Conservation (phyloP, 2,888 invertebrate species). For the Xanthia togata region DNA sequence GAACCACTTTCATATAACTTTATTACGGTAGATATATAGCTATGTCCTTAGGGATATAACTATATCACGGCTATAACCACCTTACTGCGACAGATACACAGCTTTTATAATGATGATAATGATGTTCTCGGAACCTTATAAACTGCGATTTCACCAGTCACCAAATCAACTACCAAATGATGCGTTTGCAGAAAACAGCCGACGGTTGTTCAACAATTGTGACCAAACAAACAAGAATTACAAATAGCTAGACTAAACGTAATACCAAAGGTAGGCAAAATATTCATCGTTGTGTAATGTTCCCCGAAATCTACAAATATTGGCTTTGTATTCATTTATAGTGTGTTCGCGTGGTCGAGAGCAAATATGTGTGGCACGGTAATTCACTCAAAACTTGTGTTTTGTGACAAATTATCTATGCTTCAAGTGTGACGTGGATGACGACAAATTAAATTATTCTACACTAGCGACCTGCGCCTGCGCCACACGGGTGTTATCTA, state of each 20-base stretch:
- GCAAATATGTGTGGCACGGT: constrained; percentile 18
- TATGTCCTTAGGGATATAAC: too few relatives aligned
- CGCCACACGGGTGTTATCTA: background rate
- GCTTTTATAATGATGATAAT: background rate
- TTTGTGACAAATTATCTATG: constrained; percentile 8
- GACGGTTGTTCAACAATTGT: constrained; percentile 10
- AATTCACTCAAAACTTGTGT: constrained; percentile 34
- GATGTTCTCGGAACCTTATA: too few relatives aligned
- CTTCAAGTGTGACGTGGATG: background rate
- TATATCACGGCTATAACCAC: too few relatives aligned
- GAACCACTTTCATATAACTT: too few relatives aligned
- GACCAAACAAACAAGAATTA: constrained; percentile 17
- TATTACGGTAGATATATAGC: too few relatives aligned
- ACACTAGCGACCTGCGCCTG: background rate
- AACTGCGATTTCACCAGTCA: background rate
- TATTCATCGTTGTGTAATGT: constrained; percentile 33
- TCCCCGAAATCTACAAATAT: constrained; percentile 48
- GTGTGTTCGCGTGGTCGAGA: constrained; percentile 10
- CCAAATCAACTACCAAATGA: background rate
- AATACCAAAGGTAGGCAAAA: constrained; percentile 19
- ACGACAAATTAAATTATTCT: background rate
- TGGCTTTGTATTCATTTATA: constrained; percentile 32
- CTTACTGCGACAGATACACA: background rate
- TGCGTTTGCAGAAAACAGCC: constrained; percentile 13
- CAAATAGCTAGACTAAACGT: constrained; percentile 9